Evolutionary conservation across 2,797 vertebrate genomes (phyloP), one percentile per base, ranked within the genome.

Genomic region (Toxotes lorentzi): DNA sequence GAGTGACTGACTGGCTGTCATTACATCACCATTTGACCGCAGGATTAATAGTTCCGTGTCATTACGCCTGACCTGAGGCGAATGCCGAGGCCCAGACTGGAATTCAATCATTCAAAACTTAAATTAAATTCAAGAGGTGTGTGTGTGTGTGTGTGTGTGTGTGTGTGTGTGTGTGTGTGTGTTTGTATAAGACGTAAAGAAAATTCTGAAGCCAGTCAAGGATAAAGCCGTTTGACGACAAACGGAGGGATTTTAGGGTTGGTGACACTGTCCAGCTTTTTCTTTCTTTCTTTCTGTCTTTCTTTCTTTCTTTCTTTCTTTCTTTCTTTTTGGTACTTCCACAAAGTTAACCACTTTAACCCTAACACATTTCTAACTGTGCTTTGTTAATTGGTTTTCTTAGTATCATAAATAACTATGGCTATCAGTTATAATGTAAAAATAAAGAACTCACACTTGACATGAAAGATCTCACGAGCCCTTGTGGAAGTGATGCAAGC

Each of bases 1-100:
- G 63, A 83, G 83, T 87, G 91, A 89, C 85, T 81, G 91, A 80
- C 85, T 24, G 70, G 81, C 85, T 92, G 90, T 90, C 92, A 93
- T 93, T 90, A 91, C 92, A 91, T 93, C 92, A 91, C 86, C 77
- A 41, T 85, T 86, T 90, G 85, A 89, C 83, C 58, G 24, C 83
- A 87, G 76, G 88, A 93, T 91, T 92, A 91, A 92, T 91, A 88
- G 89, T 71, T 89, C 62, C 7, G 84, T 92, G 91, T 92, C 91
- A 91, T 92, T 85, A 92, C 86, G 90, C 90, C 27, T 93, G 91
- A 93, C 91, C 91, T 89, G 85, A 75, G 47, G 59, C 77, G 81
- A 92, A 93, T 86, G 67, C 78, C 45, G 14, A 89, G 35, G 51
- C 43, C 69, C 82, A 66, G 74, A 84, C 35, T 68, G 89, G 86